phyloP scores from a whole-genome alignment of 2,888 invertebrate genomes.

The Junonia oenone region DNA sequence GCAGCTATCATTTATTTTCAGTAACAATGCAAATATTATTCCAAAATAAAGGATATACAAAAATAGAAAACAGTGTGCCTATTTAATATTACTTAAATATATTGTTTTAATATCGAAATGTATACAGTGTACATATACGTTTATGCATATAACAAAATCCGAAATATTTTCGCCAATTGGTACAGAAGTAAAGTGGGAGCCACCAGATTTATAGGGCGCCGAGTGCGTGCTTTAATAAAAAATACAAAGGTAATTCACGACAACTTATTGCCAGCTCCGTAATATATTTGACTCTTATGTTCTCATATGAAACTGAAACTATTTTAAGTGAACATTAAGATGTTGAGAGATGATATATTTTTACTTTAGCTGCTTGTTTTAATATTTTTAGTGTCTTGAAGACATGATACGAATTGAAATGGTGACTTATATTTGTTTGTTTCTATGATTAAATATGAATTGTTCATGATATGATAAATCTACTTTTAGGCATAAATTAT shows the following conservation, averaged over 20 bases:
- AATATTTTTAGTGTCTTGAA: background rate
- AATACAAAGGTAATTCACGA: conserved; percentile 73
- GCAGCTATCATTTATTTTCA: background rate
- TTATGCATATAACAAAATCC: conserved; percentile 50
- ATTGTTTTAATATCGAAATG: background rate
- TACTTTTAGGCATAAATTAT: no score
- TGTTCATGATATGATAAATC: no score
- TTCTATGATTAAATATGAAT: no score
- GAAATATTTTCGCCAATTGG: conserved; percentile 65
- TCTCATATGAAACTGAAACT: conserved; percentile 57
- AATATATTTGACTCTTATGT: conserved; percentile 62
- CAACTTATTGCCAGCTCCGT: conserved; percentile 66
- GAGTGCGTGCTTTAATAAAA: conserved; percentile 71
- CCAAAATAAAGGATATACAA: no score
- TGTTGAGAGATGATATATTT: conserved; percentile 28
- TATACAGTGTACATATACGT: conserved; percentile 37
- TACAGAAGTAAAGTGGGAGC: conserved; percentile 65
- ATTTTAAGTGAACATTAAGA: conserved; percentile 54
- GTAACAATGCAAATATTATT: background rate
- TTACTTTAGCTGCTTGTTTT: conserved; percentile 4
- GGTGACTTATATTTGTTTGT: no score
- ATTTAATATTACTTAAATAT: background rate
- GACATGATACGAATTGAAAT: no score
- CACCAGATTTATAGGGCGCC: conserved; percentile 74
- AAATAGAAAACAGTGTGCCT: no score